phyloP scores from a whole-genome alignment of 1,140 invertebrate genomes.

The Zaprionus africanus region DNA sequence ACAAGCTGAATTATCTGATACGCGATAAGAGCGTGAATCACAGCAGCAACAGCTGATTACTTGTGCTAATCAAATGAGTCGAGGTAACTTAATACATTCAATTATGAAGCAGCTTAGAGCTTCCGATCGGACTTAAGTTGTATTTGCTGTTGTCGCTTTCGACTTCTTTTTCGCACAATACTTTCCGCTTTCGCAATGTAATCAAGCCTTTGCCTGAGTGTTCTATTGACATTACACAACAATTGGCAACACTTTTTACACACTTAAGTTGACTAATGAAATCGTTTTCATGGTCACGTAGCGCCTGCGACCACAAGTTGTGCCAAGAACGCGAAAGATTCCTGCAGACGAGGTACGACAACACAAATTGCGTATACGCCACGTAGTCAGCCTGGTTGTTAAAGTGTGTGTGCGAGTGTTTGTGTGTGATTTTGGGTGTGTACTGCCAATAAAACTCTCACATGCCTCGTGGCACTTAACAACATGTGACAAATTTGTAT shows the following conservation, averaged over 20 bases:
- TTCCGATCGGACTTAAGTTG: not conserved
- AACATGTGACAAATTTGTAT: conserved; percentile 79
- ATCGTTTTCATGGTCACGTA: conserved; percentile 32
- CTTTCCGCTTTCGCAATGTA: not conserved
- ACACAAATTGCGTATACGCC: conserved; percentile 46
- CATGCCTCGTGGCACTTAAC: conserved; percentile 34
- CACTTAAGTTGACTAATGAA: conserved; percentile 17
- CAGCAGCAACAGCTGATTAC: conserved; percentile 28
- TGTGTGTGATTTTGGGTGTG: conserved; percentile 5
- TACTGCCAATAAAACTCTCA: conserved; percentile 33
- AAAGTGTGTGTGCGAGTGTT: not conserved
- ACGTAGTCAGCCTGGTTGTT: not conserved
- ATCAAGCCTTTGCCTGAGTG: no score
- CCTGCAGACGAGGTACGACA: conserved; percentile 4
- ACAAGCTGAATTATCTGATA: conserved; percentile 57
- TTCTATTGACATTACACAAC: conserved; percentile 19
- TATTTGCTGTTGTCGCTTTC: not conserved
- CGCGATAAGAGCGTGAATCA: conserved; percentile 65
- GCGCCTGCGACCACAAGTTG: not conserved
- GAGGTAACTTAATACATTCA: not conserved
- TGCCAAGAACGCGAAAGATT: conserved; percentile 10
- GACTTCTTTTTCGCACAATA: no score
- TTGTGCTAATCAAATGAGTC: not conserved
- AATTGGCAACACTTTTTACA: conserved; percentile 35
- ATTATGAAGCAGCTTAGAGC: not conserved